Evolutionary conservation across 2,113 vertebrate genomes (phyloP).

Genomic region (Myotis brandtii): DNA sequence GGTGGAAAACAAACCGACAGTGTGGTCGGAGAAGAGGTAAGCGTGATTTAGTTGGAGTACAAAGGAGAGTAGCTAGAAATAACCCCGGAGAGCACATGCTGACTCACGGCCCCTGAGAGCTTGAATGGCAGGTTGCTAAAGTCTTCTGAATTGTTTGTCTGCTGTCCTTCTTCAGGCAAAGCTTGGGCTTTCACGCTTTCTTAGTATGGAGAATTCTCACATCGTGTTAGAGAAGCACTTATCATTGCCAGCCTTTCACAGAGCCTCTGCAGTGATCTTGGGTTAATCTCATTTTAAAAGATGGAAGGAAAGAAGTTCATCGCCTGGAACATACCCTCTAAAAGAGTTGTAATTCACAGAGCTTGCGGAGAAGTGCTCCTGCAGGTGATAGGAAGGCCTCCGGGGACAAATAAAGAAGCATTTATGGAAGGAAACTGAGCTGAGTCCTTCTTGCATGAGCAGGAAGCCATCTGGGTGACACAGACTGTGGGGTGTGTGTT

Average conservation of each 20-base stretch:
- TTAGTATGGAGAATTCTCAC: background rate
- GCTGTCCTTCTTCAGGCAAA: background rate
- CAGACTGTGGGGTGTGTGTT: constrained; percentile 41
- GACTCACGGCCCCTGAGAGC: background rate
- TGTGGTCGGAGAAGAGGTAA: background rate
- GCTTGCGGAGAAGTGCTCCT: background rate
- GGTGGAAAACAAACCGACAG: background rate
- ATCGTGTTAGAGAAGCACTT: background rate
- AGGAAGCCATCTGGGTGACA: constrained; percentile 75
- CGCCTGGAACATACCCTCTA: constrained; percentile 62
- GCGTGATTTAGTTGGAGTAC: background rate
- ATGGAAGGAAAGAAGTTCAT: constrained; percentile 62
- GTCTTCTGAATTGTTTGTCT: background rate
- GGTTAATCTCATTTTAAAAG: constrained; percentile 65
- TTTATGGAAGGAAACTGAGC: constrained; percentile 61
- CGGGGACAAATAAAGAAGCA: constrained; percentile 57
- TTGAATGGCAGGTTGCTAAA: background rate
- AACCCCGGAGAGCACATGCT: background rate
- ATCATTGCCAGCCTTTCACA: background rate
- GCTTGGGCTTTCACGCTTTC: background rate
- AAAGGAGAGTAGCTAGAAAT: background rate
- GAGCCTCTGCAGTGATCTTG: background rate
- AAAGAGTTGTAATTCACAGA: constrained; percentile 63
- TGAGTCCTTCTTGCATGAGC: constrained; percentile 70
- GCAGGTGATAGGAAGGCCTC: constrained; percentile 70